A percentile compares a stretch with the other conserved stretches of the same genome.
phyloP scores from a whole-genome alignment of 2,797 vertebrate species.

The Bufotes viridis region DNA sequence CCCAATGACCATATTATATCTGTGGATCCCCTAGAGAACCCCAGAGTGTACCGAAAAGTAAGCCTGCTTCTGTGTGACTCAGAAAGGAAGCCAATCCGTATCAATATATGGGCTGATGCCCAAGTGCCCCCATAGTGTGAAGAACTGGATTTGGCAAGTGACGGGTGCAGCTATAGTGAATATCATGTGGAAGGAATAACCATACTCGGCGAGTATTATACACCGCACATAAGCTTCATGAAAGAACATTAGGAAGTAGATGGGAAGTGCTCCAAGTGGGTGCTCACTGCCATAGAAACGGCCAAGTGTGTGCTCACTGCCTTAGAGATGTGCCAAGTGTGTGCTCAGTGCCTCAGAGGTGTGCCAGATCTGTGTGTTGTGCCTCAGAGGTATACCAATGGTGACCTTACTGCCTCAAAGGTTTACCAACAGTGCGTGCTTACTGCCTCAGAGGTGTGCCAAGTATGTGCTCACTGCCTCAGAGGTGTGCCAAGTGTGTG shows the following conservation, averaged over 20 bases:
- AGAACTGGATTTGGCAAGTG: background rate
- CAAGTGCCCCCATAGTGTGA: background rate
- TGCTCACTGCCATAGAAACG: too few species aligned
- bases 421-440: too few species aligned
- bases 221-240: too few species aligned
- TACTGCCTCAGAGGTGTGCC: too few species aligned
- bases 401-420: too few species aligned
- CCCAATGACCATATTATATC: background rate
- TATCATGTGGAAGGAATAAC: background rate
- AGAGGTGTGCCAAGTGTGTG: too few species aligned
- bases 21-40: constrained; percentile 7
- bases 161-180: background rate
- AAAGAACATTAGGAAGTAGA: background rate
- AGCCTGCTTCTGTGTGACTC: background rate
- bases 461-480: too few species aligned
- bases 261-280: background rate
- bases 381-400: too few species aligned
- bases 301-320: too few species aligned
- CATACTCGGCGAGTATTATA: background rate
- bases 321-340: too few species aligned
- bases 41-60: background rate
- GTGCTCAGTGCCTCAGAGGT: too few species aligned
- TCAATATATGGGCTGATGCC: background rate
- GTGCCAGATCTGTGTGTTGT: too few species aligned
- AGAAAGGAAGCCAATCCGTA: background rate